Conservation (phyloP, 2,113 vertebrate genomes). For the Acrocephalus kingi region DNA sequence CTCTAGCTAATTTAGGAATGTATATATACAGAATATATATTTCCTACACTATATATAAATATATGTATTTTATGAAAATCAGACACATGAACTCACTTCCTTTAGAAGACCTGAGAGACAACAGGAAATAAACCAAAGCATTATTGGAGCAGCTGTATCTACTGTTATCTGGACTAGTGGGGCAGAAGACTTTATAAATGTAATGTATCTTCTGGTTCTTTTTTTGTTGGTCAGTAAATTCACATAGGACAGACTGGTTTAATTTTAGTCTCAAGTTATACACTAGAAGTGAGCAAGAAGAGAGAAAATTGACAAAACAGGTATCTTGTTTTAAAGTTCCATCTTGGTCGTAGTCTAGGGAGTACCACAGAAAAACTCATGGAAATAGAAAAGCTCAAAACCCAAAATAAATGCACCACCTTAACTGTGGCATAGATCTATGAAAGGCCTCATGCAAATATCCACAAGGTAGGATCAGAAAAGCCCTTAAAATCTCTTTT, state of each 20-base stretch:
- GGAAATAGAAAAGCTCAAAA: not conserved
- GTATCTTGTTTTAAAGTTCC: not conserved
- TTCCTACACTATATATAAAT: not conserved
- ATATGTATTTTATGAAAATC: not conserved
- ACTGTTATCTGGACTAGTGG: not conserved
- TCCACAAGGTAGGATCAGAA: fast-evolving
- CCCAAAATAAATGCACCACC: not conserved
- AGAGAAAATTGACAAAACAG: not conserved
- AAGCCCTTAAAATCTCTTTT: not conserved
- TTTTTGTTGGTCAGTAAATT: not conserved
- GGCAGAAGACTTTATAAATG: not conserved
- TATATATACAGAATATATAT: not conserved
- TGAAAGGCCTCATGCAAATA: not conserved
- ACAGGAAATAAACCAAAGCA: not conserved
- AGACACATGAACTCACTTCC: not conserved
- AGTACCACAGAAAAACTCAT: not conserved
- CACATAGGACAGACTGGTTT: not conserved
- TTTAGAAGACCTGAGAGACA: not conserved
- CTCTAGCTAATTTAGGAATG: not conserved
- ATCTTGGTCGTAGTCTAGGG: not conserved
- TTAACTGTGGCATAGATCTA: not conserved
- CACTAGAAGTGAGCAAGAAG: not conserved
- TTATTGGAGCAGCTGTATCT: not conserved
- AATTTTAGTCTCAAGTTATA: not conserved
- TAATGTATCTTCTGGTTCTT: not conserved